Conservation (phyloP, 1,140 invertebrate species). For the Nebria ingens region DNA sequence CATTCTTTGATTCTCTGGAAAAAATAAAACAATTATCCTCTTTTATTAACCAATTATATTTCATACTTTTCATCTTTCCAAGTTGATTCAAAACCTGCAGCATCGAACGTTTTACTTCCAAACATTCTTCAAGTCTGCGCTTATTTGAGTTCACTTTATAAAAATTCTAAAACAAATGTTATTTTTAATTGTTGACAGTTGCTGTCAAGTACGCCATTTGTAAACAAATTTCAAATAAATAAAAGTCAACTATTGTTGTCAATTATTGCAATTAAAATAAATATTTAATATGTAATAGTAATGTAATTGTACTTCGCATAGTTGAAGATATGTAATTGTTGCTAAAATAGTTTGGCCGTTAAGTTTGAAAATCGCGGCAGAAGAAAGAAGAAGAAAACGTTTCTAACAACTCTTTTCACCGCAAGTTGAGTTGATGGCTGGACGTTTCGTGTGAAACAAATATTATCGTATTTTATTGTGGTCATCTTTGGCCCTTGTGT, state of each 20-base stretch:
- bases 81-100: neutral
- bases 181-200: neutral
- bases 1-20: neutral
- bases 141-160: neutral
- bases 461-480: neutral
- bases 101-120: neutral
- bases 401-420: neutral
- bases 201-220: neutral
- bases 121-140: no score
- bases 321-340: no score
- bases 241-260: no score
- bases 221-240: neutral
- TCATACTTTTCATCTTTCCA: constrained; percentile 1
- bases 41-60: neutral
- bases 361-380: no score
- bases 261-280: no score
- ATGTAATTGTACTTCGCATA: no score
- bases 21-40: neutral
- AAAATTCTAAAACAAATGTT: neutral
- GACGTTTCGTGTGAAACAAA: neutral
- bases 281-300: no score
- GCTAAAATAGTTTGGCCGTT: no score
- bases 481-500: neutral
- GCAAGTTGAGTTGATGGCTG: neutral
- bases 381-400: neutral